A percentile compares a stretch with the other conserved stretches of the same genome.
Conservation (phyloP, 2,113 vertebrate species). For the Hippocampus guttulatus region DNA sequence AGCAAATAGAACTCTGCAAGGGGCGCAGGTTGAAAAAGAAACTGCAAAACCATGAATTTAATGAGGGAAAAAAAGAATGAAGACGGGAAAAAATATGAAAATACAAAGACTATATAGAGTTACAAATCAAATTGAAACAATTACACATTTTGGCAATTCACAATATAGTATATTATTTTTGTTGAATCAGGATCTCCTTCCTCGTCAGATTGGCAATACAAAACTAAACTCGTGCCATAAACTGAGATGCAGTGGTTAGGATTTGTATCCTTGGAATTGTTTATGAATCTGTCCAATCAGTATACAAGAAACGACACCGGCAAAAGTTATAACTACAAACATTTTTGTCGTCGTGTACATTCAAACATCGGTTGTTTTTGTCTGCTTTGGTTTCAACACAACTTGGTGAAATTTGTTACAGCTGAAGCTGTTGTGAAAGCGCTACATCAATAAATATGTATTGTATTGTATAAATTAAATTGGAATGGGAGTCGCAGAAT, state of each 20-base stretch:
- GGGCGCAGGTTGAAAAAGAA: constrained; percentile 45
- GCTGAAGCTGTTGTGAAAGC: too few species aligned
- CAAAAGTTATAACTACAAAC: not conserved
- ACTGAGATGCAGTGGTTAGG: not conserved
- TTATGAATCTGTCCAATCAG: not conserved
- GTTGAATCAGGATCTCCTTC: too few species aligned
- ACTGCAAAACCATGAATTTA: constrained; percentile 58
- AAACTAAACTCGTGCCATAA: not conserved
- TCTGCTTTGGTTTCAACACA: not conserved
- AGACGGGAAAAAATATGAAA: constrained; percentile 28
- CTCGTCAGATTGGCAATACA: not conserved
- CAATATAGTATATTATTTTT: too few species aligned
- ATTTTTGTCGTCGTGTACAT: not conserved
- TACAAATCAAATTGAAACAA: constrained; percentile 1
- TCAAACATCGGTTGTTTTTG: not conserved
- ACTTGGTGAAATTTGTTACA: not conserved
- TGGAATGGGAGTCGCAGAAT: not conserved
- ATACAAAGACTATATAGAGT: constrained; percentile 42
- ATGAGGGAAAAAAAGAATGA: constrained; percentile 50
- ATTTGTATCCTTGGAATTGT: not conserved
- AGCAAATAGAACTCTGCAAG: constrained; percentile 67
- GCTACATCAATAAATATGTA: too few species aligned
- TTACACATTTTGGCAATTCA: not conserved
- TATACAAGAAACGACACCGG: too few species aligned
- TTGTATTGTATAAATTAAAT: not conserved